These are phyloP conservation scores for Phataginus tetradactyla DNA, from an alignment of 2,797 vertebrate species.

Conservation along the genomic window DNA sequence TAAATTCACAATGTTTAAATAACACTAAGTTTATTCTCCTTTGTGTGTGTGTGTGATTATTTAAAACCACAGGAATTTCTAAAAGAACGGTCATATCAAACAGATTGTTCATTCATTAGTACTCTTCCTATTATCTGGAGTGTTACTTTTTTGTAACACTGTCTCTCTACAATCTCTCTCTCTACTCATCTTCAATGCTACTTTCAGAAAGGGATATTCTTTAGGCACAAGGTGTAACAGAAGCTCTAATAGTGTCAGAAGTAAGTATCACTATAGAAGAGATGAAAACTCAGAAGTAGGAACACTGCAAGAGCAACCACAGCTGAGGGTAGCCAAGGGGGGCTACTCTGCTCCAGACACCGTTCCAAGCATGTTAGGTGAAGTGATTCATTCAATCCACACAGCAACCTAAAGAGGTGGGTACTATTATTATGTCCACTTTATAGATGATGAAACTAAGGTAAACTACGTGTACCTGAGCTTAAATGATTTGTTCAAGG, in stretches of 20 bases:
- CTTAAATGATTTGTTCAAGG: not conserved
- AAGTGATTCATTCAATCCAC: not conserved
- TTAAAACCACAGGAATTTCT: conserved; percentile 6
- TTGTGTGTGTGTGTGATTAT: not conserved
- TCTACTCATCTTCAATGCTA: not conserved
- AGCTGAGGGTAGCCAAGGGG: not conserved
- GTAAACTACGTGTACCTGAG: not conserved
- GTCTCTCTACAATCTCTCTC: not conserved
- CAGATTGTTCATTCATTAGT: not conserved
- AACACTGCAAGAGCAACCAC: fast-evolving
- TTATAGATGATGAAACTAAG: not conserved
- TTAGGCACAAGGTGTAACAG: not conserved
- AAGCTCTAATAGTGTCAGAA: not conserved
- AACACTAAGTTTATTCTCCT: not conserved
- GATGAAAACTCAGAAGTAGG: not conserved
- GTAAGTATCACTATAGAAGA: not conserved
- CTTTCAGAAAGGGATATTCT: not conserved
- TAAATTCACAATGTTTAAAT: conserved; percentile 25
- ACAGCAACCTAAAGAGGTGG: not conserved
- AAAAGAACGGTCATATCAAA: not conserved
- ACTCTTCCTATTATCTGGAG: not conserved
- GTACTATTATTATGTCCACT: not conserved
- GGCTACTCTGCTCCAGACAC: fast-evolving
- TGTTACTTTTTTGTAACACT: not conserved
- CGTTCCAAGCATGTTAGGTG: not conserved